Conservation (phyloP, 2,888 invertebrate species). For the Drosophila koepferae region DNA sequence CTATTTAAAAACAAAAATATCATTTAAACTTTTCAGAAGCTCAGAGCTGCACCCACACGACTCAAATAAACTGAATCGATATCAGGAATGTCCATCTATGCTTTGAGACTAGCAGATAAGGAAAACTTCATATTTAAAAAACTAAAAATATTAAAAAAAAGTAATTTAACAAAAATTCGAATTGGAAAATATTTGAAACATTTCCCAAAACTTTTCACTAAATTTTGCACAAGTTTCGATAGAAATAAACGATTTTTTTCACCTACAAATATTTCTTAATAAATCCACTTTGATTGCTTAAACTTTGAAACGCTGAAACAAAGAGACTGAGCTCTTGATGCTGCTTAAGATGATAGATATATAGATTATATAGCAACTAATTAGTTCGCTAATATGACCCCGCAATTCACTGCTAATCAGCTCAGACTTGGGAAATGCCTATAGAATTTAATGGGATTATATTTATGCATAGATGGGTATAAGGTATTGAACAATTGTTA, state of each 20-base stretch:
- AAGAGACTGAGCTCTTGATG: neutral
- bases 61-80: neutral
- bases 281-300: neutral
- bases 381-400: too few species aligned
- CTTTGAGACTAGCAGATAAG: too few species aligned
- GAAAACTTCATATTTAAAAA: too few species aligned
- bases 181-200: too few species aligned
- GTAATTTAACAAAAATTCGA: too few species aligned
- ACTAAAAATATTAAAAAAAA: too few species aligned
- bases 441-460: conserved; percentile 17
- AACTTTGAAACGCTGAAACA: neutral
- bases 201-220: too few species aligned
- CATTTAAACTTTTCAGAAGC: neutral
- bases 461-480: neutral
- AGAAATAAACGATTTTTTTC: too few species aligned
- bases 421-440: neutral
- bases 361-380: too few species aligned
- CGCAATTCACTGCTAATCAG: neutral
- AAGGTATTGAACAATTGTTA: neutral
- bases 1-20: neutral
- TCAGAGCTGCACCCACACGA: neutral
- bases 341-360: neutral
- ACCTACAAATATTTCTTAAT: too few species aligned
- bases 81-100: too few species aligned
- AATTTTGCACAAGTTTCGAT: too few species aligned